A percentile compares a stretch with the other conserved stretches of the same genome.
phyloP scores from a whole-genome alignment of 1,140 invertebrate species.

The Yoshiicerus persimilis region DNA sequence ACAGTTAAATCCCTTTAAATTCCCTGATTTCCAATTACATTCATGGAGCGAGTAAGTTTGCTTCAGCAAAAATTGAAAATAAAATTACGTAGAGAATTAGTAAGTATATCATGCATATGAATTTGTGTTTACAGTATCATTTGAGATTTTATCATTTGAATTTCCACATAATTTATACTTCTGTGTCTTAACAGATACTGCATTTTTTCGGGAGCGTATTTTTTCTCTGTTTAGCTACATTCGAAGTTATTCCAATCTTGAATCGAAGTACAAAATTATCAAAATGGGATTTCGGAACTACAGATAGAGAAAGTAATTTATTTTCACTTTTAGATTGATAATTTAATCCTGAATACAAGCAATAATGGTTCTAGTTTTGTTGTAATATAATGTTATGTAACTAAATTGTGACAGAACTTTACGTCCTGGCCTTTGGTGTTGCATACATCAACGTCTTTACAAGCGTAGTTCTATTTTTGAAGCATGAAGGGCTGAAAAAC shows the following conservation, averaged over 20 bases:
- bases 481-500: constrained; percentile 2
- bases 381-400: too few species aligned
- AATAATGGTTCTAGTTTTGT: background rate
- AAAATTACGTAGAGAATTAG: background rate
- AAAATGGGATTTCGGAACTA: background rate
- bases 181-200: background rate
- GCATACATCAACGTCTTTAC: constrained; percentile 6
- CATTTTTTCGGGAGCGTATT: background rate
- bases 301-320: background rate
- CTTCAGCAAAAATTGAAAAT: background rate
- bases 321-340: too few species aligned
- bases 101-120: background rate
- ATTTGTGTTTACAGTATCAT: background rate
- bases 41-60: background rate
- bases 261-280: background rate
- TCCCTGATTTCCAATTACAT: too few species aligned
- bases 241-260: background rate
- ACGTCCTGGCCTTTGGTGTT: constrained; percentile 1
- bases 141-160: too few species aligned
- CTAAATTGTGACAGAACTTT: background rate
- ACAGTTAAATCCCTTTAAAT: too few species aligned
- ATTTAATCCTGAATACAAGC: background rate
- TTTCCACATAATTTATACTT: background rate
- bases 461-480: constrained; percentile 9
- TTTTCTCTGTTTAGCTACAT: background rate